Conservation (phyloP, 2,113 vertebrate species). For the Solea senegalensis region DNA sequence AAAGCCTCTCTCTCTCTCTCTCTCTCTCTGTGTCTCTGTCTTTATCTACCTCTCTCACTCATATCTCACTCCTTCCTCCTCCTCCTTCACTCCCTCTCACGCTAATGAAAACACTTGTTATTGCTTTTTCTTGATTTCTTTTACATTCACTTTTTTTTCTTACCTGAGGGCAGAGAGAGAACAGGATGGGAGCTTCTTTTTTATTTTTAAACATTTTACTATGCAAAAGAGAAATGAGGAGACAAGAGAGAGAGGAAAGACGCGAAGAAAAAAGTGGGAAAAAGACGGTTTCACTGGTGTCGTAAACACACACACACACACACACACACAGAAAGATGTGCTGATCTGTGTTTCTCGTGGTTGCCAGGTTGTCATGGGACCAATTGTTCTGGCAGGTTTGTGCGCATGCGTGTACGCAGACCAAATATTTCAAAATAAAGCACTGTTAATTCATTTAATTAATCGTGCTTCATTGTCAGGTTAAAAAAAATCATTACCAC, state of each 20-base stretch:
- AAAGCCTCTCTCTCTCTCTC: slow-evolving; percentile 64
- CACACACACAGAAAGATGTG: slow-evolving; percentile 9
- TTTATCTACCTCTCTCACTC: slow-evolving; percentile 48
- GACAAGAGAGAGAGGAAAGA: slow-evolving; percentile 6
- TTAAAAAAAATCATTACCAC: too few species aligned
- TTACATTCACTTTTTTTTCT: slow-evolving; percentile 15
- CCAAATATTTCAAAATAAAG: too few species aligned
- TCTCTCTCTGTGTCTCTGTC: slow-evolving; percentile 32
- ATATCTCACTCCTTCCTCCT: slow-evolving; percentile 49
- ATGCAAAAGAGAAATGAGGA: slow-evolving; percentile 35
- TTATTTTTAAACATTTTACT: slow-evolving; percentile 23
- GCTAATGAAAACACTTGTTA: slow-evolving; percentile 43
- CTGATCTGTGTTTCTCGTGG: slow-evolving; percentile 25
- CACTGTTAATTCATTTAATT: too few species aligned
- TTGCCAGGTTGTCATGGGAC: slow-evolving; percentile 44
- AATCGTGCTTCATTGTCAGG: too few species aligned
- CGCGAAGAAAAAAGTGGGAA: neutral
- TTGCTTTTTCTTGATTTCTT: slow-evolving; percentile 44
- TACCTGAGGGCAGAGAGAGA: slow-evolving; percentile 24
- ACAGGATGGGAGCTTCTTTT: neutral
- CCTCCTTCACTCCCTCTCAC: slow-evolving; percentile 5
- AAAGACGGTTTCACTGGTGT: slow-evolving; percentile 24
- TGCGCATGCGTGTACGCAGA: neutral
- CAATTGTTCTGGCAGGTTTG: slow-evolving; percentile 30
- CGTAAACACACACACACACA: slow-evolving; percentile 6